Evolutionary conservation across 2,888 invertebrate genomes (phyloP), one percentile per base, ranked within the genome.

Genomic region (Acleris holmiana): DNA sequence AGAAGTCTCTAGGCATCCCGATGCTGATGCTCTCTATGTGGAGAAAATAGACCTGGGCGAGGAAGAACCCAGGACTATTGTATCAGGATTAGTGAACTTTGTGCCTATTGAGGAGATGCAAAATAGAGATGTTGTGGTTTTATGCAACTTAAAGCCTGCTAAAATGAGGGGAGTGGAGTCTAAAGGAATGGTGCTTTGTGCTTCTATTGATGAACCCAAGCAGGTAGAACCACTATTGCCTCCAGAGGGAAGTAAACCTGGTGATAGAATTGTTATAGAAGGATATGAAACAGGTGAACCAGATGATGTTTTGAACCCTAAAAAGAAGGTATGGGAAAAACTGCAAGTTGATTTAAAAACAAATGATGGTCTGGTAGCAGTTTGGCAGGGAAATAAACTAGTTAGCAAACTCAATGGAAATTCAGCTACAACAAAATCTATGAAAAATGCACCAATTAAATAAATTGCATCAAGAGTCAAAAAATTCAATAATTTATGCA

Each of bases 281-380:
- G 97, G 97, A 23, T 97, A 95, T 84, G 96, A 96, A 85, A 85
- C 84, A 62, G 97, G 97, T 19, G 93, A 93, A 57, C 96, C 98
- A 2, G 98, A 98, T 87, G 95, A 96, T 29, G 95, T 97, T 68
- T 89, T 99, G 1, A 98, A 99, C 86, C 98, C 98, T 0, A 99
- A 99, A 87, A 99, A 99, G 89, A 99, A 99, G 93, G 93, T 98
- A n/a, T 99, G 98, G 98, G 98, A 98, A 76, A 98, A 97, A 85
- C 85, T 98, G 47, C 97, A 98, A 85, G 94, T 93, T 21, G 96
- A 97, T 84, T 92, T 97, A 21, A 95, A 95, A 82, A 96, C 96
- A 1, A 95, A 95, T 86, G 88, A 93, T 2, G 93, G 93, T 54
- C 94, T 96, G 67, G 83, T 95, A 69, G 98, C 97, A 54, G 95